Evolutionary conservation across 2,113 vertebrate genomes (phyloP).

Genomic region (Hyaena hyaena): DNA sequence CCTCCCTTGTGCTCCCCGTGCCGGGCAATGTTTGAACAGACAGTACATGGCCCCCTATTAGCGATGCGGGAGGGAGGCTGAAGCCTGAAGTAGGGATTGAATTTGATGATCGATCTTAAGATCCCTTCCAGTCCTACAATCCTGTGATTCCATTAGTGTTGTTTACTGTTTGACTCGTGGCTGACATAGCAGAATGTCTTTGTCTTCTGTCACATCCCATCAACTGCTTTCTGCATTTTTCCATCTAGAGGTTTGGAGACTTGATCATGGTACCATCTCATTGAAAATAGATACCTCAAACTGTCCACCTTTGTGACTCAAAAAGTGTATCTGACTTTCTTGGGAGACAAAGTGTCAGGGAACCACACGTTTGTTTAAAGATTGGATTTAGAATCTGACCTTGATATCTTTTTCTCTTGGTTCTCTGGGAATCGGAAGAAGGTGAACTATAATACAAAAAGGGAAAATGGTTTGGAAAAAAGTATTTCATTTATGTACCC

Average conservation of each 20-base stretch:
- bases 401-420: neutral
- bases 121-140: neutral
- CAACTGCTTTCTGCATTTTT: neutral
- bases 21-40: neutral
- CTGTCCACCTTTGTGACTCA: neutral
- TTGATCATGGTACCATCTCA: slow-evolving; percentile 46
- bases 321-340: neutral
- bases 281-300: slow-evolving; percentile 55
- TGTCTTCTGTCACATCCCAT: neutral
- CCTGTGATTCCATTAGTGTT: neutral
- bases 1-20: neutral
- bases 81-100: neutral
- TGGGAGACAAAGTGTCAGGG: neutral
- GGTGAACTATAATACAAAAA: slow-evolving; percentile 25
- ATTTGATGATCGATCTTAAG: neutral
- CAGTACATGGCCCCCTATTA: neutral
- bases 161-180: neutral
- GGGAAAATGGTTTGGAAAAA: neutral
- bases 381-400: neutral
- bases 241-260: neutral
- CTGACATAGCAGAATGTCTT: neutral
- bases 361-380: neutral
- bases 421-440: neutral
- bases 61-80: neutral
- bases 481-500: neutral